phyloP scores from a whole-genome alignment of 37 sponge, comb jelly and placozoan genomes.

The Diacarnus erythraeanus region DNA sequence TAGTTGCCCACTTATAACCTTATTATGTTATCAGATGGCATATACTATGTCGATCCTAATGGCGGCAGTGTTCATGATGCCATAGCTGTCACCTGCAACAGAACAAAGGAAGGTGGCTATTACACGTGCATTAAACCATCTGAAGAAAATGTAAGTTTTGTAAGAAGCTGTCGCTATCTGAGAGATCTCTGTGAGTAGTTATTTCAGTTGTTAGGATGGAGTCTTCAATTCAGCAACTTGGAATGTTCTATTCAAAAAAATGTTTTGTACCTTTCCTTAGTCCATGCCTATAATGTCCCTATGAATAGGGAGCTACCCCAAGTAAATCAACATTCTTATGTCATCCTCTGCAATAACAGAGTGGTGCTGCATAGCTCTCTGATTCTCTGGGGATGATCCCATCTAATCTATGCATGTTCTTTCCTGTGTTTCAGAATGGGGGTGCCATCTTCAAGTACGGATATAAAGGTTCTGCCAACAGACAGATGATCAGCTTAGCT shows the following conservation, averaged over 20 bases:
- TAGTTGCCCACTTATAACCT: no score
- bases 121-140: slow-evolving; percentile 66
- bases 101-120: slow-evolving; percentile 26
- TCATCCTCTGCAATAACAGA: neutral
- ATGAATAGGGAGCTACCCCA: neutral
- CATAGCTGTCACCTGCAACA: slow-evolving; percentile 48
- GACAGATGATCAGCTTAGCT: slow-evolving; percentile 29
- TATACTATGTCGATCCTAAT: slow-evolving; percentile 68
- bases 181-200: neutral
- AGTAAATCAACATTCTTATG: neutral
- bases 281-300: no score
- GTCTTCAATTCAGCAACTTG: no score
- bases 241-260: no score
- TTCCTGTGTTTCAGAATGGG: neutral
- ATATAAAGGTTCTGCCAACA: neutral
- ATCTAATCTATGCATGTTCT: neutral
- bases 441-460: slow-evolving; percentile 47
- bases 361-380: neutral
- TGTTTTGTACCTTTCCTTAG: no score
- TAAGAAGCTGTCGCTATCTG: neutral
- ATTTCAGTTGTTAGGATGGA: neutral
- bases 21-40: slow-evolving; percentile 13
- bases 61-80: slow-evolving; percentile 52
- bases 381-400: no score
- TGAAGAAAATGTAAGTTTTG: neutral